A percentile compares a stretch with the other conserved stretches of the same genome.
Evolutionary conservation across 2,888 invertebrate species (phyloP).

Genomic region (Alsophila aescularia): DNA sequence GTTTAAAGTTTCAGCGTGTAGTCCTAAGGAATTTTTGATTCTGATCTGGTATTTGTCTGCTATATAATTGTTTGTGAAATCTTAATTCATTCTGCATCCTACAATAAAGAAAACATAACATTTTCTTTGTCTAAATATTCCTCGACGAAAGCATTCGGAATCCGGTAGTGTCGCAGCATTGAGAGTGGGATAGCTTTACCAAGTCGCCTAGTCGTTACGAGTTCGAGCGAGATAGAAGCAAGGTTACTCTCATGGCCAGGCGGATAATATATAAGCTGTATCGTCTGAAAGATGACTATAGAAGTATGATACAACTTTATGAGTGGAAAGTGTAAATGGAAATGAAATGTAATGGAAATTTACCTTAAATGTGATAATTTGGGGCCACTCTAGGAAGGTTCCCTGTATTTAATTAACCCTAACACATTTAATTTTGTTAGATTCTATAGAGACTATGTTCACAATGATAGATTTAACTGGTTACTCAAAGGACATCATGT

Average conservation of each 20-base stretch:
- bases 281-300: conserved; percentile 6
- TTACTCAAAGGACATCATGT: too few relatives aligned
- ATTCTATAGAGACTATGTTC: too few relatives aligned
- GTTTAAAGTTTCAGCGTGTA: too few relatives aligned
- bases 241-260: conserved; percentile 76
- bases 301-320: neutral
- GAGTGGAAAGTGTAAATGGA: too few relatives aligned
- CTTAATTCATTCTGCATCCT: neutral
- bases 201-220: conserved; percentile 9
- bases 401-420: too few relatives aligned
- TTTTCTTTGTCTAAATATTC: conserved; percentile 15
- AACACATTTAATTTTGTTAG: too few relatives aligned
- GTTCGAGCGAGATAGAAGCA: conserved; percentile 66
- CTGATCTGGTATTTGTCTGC: too few relatives aligned
- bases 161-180: conserved; percentile 70
- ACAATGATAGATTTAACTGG: too few relatives aligned
- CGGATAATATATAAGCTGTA: conserved; percentile 49
- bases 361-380: too few relatives aligned
- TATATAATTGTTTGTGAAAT: neutral
- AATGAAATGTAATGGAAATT: too few relatives aligned
- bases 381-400: too few relatives aligned
- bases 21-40: too few relatives aligned
- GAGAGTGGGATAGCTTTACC: conserved; percentile 55
- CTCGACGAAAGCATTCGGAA: conserved; percentile 62
- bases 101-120: conserved; percentile 12